Conservation (phyloP, 2,888 invertebrate species). For the Macrophya annulata region DNA sequence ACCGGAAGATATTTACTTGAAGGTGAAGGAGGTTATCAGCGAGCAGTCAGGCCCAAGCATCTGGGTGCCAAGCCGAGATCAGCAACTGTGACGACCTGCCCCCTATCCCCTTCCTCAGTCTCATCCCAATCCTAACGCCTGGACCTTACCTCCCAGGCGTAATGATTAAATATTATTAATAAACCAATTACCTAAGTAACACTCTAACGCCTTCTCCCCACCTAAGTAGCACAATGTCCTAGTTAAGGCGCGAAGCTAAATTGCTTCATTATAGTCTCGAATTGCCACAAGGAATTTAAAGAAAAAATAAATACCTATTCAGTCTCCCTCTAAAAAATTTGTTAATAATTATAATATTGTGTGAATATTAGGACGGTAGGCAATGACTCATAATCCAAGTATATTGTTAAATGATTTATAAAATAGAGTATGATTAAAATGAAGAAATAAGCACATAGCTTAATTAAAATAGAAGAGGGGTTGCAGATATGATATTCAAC, state of each 20-base stretch:
- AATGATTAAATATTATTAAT: slow-evolving; percentile 71
- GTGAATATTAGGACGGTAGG: slow-evolving; percentile 56
- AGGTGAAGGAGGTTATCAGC: slow-evolving; percentile 96
- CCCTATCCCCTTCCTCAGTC: slow-evolving; percentile 73
- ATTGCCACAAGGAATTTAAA: slow-evolving; percentile 64
- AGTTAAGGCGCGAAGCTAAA: slow-evolving; percentile 59
- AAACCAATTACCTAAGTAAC: slow-evolving; percentile 69
- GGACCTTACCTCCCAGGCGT: slow-evolving; percentile 77
- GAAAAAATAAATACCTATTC: slow-evolving; percentile 55
- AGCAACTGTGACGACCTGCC: slow-evolving; percentile 92
- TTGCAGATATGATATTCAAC: slow-evolving; percentile 14
- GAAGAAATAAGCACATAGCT: slow-evolving; percentile 40
- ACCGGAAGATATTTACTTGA: slow-evolving; percentile 97
- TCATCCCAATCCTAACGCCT: slow-evolving; percentile 71
- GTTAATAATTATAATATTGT: slow-evolving; percentile 57
- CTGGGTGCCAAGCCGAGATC: slow-evolving; percentile 97
- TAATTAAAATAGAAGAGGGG: slow-evolving; percentile 20
- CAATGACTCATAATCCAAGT: slow-evolving; percentile 55
- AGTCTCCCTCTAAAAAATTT: slow-evolving; percentile 55
- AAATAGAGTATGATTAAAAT: slow-evolving; percentile 49
- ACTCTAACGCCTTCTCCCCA: slow-evolving; percentile 67
- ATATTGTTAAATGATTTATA: slow-evolving; percentile 47
- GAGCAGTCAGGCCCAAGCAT: slow-evolving; percentile 97
- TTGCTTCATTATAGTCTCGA: slow-evolving; percentile 58
- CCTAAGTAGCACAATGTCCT: slow-evolving; percentile 71